These are phyloP conservation scores for Huso huso DNA, from an alignment of 2,797 vertebrate genomes.

Conservation along the genomic window DNA sequence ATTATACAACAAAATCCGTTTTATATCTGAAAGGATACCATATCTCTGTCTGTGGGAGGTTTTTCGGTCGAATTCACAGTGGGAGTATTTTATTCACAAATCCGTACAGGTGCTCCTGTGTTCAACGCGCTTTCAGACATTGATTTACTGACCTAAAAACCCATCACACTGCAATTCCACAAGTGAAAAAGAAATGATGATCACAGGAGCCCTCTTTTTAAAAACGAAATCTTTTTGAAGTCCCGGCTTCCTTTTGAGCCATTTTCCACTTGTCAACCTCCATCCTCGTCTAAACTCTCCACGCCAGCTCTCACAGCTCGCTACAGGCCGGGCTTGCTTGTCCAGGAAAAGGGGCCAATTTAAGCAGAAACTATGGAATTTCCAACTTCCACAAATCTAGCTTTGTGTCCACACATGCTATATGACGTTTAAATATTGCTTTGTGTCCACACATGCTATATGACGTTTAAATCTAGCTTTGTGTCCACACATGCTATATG, in stretches of 20 bases:
- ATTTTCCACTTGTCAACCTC: constrained; percentile 80
- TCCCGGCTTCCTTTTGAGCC: constrained; percentile 65
- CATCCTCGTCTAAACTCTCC: constrained; percentile 64
- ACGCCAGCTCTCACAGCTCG: constrained; percentile 26
- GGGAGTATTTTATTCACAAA: constrained; percentile 34
- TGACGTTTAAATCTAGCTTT: too few species aligned
- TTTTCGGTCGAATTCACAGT: constrained; percentile 34
- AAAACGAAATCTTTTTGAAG: constrained; percentile 50
- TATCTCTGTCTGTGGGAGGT: constrained; percentile 31
- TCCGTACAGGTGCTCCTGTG: constrained; percentile 52
- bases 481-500: too few species aligned
- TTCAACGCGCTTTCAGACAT: constrained; percentile 43
- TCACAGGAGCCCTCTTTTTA: constrained; percentile 29
- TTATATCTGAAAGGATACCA: constrained; percentile 28
- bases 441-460: too few species aligned
- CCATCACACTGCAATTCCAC: constrained; percentile 40
- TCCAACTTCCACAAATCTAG: too few species aligned
- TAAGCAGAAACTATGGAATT: too few species aligned
- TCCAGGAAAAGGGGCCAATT: too few species aligned
- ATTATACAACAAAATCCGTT: background rate
- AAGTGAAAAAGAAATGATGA: constrained; percentile 40
- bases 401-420: too few species aligned
- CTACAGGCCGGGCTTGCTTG: background rate
- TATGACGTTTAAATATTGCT: too few species aligned
- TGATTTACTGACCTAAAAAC: constrained; percentile 56